phyloP scores from a whole-genome alignment of 2,113 vertebrate genomes.

The Vidua chalybeata region DNA sequence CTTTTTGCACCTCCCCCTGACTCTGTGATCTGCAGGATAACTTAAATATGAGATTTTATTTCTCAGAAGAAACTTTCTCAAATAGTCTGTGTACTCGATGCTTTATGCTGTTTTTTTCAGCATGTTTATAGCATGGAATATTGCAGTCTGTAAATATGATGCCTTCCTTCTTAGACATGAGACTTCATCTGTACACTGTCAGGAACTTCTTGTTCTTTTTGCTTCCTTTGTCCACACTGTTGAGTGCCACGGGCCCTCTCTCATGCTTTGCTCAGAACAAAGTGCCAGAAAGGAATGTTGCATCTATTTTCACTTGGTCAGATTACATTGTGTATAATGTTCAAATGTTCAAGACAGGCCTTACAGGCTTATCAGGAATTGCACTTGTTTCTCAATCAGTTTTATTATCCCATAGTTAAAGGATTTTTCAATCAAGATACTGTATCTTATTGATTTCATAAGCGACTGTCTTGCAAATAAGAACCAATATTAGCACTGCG shows the following conservation, averaged over 20 bases:
- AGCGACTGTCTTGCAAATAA: not conserved
- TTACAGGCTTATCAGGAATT: not conserved
- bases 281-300: not conserved
- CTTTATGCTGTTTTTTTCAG: not conserved
- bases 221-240: not conserved
- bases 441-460: not conserved
- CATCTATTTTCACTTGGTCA: not conserved
- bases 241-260: rapidly evolving
- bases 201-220: not conserved
- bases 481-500: not conserved
- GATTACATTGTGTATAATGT: not conserved
- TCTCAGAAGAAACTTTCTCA: not conserved
- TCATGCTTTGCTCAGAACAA: not conserved
- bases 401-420: not conserved
- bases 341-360: not conserved
- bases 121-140: not conserved
- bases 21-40: not conserved
- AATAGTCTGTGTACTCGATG: not conserved
- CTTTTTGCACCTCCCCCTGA: rapidly evolving
- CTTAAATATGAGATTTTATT: not conserved
- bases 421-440: not conserved
- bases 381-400: not conserved
- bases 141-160: not conserved
- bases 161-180: not conserved
- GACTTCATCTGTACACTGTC: not conserved